A percentile compares a stretch with the other conserved stretches of the same genome.
phyloP scores from a whole-genome alignment of 2,888 invertebrate species.

The Lasioglossum morio region DNA sequence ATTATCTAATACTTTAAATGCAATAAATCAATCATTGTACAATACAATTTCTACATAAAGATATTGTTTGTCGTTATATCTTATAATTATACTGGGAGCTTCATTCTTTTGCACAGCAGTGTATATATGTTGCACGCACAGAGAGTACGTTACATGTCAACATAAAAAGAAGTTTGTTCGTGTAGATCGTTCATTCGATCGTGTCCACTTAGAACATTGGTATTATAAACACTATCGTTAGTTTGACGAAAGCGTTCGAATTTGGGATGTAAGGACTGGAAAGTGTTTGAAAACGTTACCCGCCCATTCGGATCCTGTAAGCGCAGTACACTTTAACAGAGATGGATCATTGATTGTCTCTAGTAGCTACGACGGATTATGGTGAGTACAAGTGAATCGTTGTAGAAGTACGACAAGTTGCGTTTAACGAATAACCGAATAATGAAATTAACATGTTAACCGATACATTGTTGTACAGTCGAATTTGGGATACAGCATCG shows the following conservation, averaged over 20 bases:
- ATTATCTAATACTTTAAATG: too few species aligned
- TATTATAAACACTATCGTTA: conserved; percentile 73
- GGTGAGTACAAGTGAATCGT: conserved; percentile 87
- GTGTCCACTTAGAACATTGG: neutral
- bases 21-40: too few species aligned
- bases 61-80: too few species aligned
- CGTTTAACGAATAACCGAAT: neutral
- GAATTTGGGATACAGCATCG: conserved; percentile 99
- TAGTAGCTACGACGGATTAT: conserved; percentile 99
- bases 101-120: too few species aligned
- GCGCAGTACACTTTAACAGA: conserved; percentile 99
- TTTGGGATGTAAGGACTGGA: conserved; percentile 99
- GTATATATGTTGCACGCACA: neutral
- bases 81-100: too few species aligned
- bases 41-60: too few species aligned
- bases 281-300: conserved; percentile 99
- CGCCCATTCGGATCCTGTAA: conserved; percentile 99
- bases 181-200: neutral
- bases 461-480: conserved; percentile 87
- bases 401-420: neutral
- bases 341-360: conserved; percentile 99
- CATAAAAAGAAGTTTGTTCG: conserved; percentile 11
- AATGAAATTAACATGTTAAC: neutral
- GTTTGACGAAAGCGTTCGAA: conserved; percentile 99
- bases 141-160: neutral